Percentiles rank a stretch among this genome's conserved stretches.
These are phyloP conservation scores for Nothobranchius kuhntae DNA, from an alignment of 2,113 vertebrate species.

Conservation along the genomic window DNA sequence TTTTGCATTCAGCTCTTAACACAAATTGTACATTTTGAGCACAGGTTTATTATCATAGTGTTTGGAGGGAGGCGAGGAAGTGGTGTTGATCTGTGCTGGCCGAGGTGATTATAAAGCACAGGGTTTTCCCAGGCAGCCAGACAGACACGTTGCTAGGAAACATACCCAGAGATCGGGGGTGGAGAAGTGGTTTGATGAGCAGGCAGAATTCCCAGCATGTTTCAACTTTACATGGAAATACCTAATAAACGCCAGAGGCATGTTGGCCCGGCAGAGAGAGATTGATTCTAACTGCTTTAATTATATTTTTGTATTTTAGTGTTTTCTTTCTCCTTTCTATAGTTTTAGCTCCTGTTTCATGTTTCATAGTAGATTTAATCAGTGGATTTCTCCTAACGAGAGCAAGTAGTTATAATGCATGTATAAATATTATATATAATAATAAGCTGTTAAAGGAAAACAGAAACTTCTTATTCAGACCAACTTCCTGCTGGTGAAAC, in stretches of 20 bases:
- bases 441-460: neutral
- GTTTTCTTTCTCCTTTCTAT: constrained; percentile 13
- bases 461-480: neutral
- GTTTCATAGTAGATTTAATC: neutral
- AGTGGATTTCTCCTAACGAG: neutral
- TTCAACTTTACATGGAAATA: constrained; percentile 47
- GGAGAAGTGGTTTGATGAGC: constrained; percentile 59
- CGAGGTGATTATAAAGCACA: constrained; percentile 65
- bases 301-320: constrained; percentile 15
- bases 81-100: constrained; percentile 66
- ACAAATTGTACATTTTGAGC: constrained; percentile 22
- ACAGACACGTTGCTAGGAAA: constrained; percentile 77
- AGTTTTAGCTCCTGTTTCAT: constrained; percentile 2
- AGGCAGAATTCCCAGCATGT: constrained; percentile 53
- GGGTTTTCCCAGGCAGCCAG: constrained; percentile 73
- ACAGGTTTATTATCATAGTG: constrained; percentile 33
- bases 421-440: neutral
- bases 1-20: constrained; percentile 34
- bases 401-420: neutral
- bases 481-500: constrained; percentile 2
- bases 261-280: constrained; percentile 7
- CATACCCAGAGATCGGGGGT: constrained; percentile 61
- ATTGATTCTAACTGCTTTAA: constrained; percentile 20
- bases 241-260: constrained; percentile 20
- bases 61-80: constrained; percentile 8